Conservation (phyloP, 2,113 vertebrate genomes). For the Coptodon bakossiorum region DNA sequence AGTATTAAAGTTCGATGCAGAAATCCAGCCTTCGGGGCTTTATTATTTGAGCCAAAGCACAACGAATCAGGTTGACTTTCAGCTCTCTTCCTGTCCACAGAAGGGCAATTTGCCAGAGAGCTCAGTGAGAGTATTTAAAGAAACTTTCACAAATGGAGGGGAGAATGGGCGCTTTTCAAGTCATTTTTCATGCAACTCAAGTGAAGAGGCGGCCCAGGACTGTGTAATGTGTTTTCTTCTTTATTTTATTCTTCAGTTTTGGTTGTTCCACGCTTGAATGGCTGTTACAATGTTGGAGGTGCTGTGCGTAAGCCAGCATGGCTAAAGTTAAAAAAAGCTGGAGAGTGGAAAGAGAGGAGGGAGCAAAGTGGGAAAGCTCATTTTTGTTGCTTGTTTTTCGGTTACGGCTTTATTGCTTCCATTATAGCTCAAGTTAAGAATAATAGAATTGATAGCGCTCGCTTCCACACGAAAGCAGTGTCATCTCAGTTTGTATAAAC, state of each 20-base stretch:
- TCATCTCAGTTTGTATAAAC: constrained; percentile 6
- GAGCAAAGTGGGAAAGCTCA: background rate
- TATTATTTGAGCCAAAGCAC: constrained; percentile 56
- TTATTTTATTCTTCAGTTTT: constrained; percentile 10
- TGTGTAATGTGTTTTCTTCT: constrained; percentile 17
- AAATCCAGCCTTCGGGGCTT: constrained; percentile 60
- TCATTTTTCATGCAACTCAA: constrained; percentile 38
- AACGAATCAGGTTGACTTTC: constrained; percentile 62
- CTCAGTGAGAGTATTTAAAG: constrained; percentile 44
- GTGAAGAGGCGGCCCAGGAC: background rate
- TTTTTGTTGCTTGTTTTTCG: background rate
- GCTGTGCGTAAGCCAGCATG: background rate
- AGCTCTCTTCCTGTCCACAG: constrained; percentile 55
- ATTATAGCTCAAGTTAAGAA: constrained; percentile 7
- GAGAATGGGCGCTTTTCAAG: constrained; percentile 25
- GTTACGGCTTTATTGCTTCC: constrained; percentile 3
- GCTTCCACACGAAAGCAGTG: background rate
- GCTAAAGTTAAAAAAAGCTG: background rate
- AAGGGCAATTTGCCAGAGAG: constrained; percentile 52
- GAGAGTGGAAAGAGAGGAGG: background rate
- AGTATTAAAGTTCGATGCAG: constrained; percentile 57
- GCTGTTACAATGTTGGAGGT: constrained; percentile 1
- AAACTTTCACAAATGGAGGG: constrained; percentile 37
- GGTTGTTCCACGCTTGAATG: background rate
- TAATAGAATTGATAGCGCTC: constrained; percentile 5